These are phyloP conservation scores for Ophion ellenae DNA, from an alignment of 2,888 invertebrate genomes.

Conservation along the genomic window DNA sequence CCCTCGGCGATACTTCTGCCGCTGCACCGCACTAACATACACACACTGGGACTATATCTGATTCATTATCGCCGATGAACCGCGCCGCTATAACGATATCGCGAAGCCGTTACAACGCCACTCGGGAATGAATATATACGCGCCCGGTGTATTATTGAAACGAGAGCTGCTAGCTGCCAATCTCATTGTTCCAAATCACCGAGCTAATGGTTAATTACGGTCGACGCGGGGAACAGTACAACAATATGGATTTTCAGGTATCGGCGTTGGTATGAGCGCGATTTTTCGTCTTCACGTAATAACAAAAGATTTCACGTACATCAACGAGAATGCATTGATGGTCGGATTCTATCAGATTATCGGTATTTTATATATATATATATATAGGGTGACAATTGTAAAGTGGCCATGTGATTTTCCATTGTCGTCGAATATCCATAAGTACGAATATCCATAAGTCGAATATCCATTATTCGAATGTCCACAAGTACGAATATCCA, in stretches of 20 bases:
- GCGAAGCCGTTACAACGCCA: constrained; percentile 35
- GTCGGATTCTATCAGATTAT: too few species aligned
- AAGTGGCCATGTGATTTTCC: not conserved
- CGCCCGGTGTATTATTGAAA: constrained; percentile 36
- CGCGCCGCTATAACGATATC: constrained; percentile 25
- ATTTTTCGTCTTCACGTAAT: constrained; percentile 26
- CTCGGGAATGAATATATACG: constrained; percentile 46
- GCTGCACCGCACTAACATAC: not conserved
- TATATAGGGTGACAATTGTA: too few species aligned
- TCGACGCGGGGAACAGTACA: constrained; percentile 29
- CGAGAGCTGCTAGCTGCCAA: constrained; percentile 47
- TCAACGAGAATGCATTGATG: not conserved
- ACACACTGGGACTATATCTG: constrained; percentile 17
- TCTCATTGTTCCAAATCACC: constrained; percentile 66
- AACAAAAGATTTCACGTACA: constrained; percentile 8
- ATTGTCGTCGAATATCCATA: too few species aligned
- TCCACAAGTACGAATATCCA: too few species aligned
- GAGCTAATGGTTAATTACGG: constrained; percentile 70
- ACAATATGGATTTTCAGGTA: constrained; percentile 42
- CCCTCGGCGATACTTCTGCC: constrained; percentile 6
- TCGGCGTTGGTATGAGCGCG: constrained; percentile 9
- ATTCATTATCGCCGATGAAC: constrained; percentile 52
- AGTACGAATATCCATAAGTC: too few species aligned
- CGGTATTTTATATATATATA: too few species aligned
- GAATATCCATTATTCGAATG: too few species aligned